A percentile compares a stretch with the other conserved stretches of the same genome.
Evolutionary conservation across 2,888 invertebrate species (phyloP).

Genomic region (Terebella lapidaria): DNA sequence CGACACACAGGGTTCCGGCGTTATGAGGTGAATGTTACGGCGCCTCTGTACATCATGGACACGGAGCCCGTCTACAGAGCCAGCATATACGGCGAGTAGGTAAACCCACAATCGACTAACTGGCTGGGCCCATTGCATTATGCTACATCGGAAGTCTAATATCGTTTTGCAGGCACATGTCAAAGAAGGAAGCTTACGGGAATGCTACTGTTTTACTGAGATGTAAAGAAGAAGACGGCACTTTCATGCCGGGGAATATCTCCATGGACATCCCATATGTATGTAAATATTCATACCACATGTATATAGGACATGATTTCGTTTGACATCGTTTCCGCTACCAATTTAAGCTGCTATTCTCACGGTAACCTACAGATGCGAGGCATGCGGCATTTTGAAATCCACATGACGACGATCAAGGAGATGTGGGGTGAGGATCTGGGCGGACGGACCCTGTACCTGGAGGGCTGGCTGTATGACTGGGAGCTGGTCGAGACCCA

Average conservation of each 20-base stretch:
- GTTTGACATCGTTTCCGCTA: neutral
- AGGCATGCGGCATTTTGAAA: neutral
- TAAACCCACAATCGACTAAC: neutral
- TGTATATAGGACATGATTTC: neutral
- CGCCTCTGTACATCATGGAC: neutral
- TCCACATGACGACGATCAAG: neutral
- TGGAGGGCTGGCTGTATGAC: slow-evolving; percentile 47
- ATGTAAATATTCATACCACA: neutral
- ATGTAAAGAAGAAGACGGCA: neutral
- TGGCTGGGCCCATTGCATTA: neutral
- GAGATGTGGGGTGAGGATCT: neutral
- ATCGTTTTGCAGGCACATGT: neutral
- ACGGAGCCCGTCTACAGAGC: neutral
- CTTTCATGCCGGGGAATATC: neutral
- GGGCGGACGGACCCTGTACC: slow-evolving; percentile 38
- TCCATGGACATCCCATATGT: neutral
- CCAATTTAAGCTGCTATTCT: no score
- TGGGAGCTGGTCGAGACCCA: slow-evolving; percentile 49
- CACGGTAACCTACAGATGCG: no score
- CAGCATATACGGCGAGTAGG: neutral
- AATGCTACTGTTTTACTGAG: neutral
- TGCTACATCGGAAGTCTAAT: no score
- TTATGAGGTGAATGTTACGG: neutral
- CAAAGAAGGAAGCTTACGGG: neutral
- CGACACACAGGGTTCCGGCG: neutral